Evolutionary conservation across 2,888 invertebrate genomes (phyloP), one percentile per base, ranked within the genome.

Genomic region (Drosophila rellima): DNA sequence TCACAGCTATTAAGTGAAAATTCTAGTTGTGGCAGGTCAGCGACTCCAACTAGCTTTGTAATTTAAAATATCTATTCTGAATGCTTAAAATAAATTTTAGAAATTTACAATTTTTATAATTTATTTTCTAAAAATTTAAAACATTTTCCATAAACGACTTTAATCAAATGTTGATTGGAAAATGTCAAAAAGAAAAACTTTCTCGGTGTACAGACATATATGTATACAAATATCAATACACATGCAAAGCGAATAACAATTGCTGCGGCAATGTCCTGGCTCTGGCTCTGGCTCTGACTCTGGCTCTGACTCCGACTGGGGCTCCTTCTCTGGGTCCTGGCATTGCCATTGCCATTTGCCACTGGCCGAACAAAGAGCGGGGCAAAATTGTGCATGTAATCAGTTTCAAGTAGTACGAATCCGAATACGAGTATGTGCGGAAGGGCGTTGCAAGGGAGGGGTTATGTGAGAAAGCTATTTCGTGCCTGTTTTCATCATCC

Each of bases 301-400:
- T 4, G 1, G 6, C 26, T 47, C 29, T 5, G 11, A 11, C 10
- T 20, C 20, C 11, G 6, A 2, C 23, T 37, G 31, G 13, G 47
- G 13, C 18, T 23, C 15, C 11, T 7, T 2, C 23, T 37, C 47
- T 31, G 47, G 13, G 18, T 54, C 26, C 52, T 69, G 69, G 59
- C 62, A 56, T 26, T 69, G 69, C 63, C 62, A 60, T 68, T 66
- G 72, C 74, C 26, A 26, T 26, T 26, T 69, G 69, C 63, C 62
- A 60, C 66, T 66, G 72, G 70, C 70, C 52, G 87, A 81, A 84
- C 83, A 83, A 86, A 79, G 86, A 79, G 62, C 77, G 68, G 74
- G 83, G 79, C 77, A 83, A 86, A 86, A 81, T 86, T 84, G 84
- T 84, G 84, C 87, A 87, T 85, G 82, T 85, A 84, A 84, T 87